phyloP scores from a whole-genome alignment of 2,113 vertebrate species.

The Lonchura striata region DNA sequence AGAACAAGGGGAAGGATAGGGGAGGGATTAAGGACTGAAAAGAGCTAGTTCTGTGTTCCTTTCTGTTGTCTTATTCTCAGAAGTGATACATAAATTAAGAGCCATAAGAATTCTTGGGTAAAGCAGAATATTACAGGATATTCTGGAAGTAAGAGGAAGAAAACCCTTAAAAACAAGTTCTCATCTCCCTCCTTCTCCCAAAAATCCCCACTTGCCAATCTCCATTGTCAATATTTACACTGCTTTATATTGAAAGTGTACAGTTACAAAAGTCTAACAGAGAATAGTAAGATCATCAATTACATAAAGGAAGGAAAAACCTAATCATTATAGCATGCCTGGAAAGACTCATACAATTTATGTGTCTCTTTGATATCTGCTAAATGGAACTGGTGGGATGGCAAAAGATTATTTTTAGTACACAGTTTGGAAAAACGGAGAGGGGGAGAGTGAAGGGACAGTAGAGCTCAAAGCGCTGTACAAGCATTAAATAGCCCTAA shows the following conservation, averaged over 20 bases:
- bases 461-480: neutral
- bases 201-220: neutral
- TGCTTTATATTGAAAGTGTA: neutral
- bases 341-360: neutral
- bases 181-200: neutral
- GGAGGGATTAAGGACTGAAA: neutral
- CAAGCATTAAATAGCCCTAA: neutral
- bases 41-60: neutral
- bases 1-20: neutral
- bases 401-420: neutral
- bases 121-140: neutral
- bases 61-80: neutral
- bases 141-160: neutral
- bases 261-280: neutral
- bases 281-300: neutral
- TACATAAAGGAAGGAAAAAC: neutral
- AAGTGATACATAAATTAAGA: neutral
- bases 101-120: neutral
- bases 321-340: neutral
- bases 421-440: neutral
- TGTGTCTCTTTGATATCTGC: neutral
- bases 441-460: neutral
- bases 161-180: neutral
- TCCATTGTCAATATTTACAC: constrained; percentile 19
- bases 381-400: neutral